A percentile compares a stretch with the other conserved stretches of the same genome.
Evolutionary conservation across 1,140 invertebrate species (phyloP).

Genomic region (Penaeus chinensis): DNA sequence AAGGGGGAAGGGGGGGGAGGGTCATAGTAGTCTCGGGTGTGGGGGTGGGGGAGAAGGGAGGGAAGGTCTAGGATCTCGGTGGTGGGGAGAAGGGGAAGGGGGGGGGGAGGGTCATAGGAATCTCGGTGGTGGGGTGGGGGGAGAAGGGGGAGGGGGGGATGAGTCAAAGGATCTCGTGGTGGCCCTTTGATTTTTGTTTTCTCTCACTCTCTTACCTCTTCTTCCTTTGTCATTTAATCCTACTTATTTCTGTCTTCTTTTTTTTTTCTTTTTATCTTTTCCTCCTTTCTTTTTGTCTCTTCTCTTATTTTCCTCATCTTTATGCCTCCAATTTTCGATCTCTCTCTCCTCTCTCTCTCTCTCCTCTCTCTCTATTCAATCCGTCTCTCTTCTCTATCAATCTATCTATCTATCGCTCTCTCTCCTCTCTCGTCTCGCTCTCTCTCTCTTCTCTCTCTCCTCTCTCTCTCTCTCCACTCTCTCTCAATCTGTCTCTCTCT

Average conservation of each 20-base stretch:
- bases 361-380: no score
- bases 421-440: background rate
- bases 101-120: background rate
- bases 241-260: no score
- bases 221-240: no score
- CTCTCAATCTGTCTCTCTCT: background rate
- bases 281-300: no score
- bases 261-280: no score
- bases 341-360: no score
- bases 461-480: background rate
- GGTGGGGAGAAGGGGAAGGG: background rate
- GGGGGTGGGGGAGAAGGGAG: background rate
- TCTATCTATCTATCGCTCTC: background rate
- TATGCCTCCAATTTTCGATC: no score
- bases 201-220: no score
- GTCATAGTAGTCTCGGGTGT: no score
- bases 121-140: background rate
- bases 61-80: background rate
- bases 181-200: no score
- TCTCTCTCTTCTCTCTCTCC: background rate
- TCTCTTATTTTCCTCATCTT: no score
- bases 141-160: background rate
- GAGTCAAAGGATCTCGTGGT: background rate
- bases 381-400: background rate
- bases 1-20: background rate